Evolutionary conservation across 1,140 invertebrate species (phyloP), one percentile per base, ranked within the genome.

Genomic region (Neuroterus valhalla): DNA sequence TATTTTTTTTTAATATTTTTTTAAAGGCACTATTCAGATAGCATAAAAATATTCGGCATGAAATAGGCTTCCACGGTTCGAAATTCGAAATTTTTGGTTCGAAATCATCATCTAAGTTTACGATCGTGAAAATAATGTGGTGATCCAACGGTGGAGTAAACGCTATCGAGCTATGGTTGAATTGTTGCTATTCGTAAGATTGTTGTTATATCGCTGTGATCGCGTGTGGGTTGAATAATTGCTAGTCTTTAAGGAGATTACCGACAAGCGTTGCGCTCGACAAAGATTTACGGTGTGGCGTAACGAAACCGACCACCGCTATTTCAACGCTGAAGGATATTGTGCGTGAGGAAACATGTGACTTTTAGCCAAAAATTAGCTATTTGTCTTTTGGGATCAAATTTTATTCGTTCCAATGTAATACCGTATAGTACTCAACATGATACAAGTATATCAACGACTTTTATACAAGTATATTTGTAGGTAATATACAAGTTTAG

Each of bases 141-240:
- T 2, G 10, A 52, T 21, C 11, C 2, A 17, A 15, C 68, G 80
- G 76, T 74, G 83, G 79, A 78, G 79, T 84, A 86, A 81, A 87
- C 81, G 77, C 85, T 80, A 80, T 76, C 81, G 84, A 86, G 74
- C 83, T 86, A 84, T 84, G 76, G 83, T 85, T 86, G 80, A 87
- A 89, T 88, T 90, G 88, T 89, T 90, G 86, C 87, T 90, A 89
- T 88, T 89, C 88, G 82, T 89, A 90, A 89, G 88, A 86, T 88
- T 89, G 87, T 89, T 90, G 84, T 89, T 89, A 88, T 86, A 88
- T 83, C 85, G 81, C 85, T 89, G 88, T 87, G 86, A 89, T 88
- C 83, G 83, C 82, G 81, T 83, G 80, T 82, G 82, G 78, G 81
- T 83, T 82, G 75, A 82, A 75, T 74, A 80, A 81, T 82, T 82